Evolutionary conservation across 2,113 vertebrate species (phyloP).

Genomic region (Toxotes chatareus): DNA sequence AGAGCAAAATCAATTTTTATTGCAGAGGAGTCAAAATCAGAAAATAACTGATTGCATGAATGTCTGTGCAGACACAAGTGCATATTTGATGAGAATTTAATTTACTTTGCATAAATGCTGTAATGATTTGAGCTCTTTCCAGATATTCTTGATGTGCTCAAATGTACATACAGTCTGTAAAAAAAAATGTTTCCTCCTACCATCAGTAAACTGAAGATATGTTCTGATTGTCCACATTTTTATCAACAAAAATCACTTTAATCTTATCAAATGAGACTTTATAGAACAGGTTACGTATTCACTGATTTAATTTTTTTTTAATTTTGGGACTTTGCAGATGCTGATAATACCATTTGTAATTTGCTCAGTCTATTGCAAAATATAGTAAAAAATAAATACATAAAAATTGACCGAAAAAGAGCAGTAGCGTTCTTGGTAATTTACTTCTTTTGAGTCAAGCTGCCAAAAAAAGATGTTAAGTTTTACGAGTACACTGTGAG

Average conservation of each 20-base stretch:
- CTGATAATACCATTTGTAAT: neutral
- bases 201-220: neutral
- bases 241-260: neutral
- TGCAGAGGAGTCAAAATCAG: neutral
- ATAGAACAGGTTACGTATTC: neutral
- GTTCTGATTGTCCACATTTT: neutral
- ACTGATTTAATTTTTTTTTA: neutral
- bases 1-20: slow-evolving; percentile 8
- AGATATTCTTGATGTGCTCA: neutral
- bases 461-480: neutral
- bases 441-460: neutral
- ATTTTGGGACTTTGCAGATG: neutral
- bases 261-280: neutral
- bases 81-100: neutral
- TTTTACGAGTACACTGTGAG: slow-evolving; percentile 13
- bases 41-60: neutral
- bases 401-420: neutral
- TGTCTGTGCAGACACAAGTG: neutral
- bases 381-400: neutral
- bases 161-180: neutral
- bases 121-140: neutral
- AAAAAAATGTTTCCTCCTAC: neutral
- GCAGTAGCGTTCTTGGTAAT: neutral
- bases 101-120: neutral
- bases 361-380: neutral